These are phyloP conservation scores for Drosophila kambysellisi DNA, from an alignment of 2,888 invertebrate genomes.

Conservation along the genomic window DNA sequence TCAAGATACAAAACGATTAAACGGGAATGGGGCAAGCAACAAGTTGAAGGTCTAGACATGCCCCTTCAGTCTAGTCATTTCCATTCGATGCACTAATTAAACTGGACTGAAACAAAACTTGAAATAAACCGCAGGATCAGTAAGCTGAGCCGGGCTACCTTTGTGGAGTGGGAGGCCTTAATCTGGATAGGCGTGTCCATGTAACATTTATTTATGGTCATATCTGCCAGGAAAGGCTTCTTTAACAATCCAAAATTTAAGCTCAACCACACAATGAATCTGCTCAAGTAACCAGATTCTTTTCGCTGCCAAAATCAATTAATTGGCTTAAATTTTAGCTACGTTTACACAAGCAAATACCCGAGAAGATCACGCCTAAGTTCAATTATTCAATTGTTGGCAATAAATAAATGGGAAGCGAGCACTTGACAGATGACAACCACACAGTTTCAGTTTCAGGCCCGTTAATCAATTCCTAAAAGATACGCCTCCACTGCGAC, in stretches of 20 bases:
- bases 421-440: constrained; percentile 54
- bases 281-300: neutral
- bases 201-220: constrained; percentile 12
- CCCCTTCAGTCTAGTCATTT: constrained; percentile 6
- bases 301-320: constrained; percentile 30
- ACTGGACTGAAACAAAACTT: constrained; percentile 41
- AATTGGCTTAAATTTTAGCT: constrained; percentile 56
- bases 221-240: constrained; percentile 2
- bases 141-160: neutral
- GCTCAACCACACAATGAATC: constrained; percentile 13
- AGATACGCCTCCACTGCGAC: constrained; percentile 49
- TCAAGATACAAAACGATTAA: constrained; percentile 27
- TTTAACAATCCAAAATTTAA: neutral
- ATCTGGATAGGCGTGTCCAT: constrained; percentile 6
- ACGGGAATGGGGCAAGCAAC: constrained; percentile 14
- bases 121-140: constrained; percentile 28
- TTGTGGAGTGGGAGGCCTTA: constrained; percentile 3
- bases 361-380: constrained; percentile 53
- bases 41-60: constrained; percentile 63
- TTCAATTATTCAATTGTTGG: constrained; percentile 56
- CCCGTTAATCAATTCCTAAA: constrained; percentile 24
- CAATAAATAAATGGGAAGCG: constrained; percentile 57
- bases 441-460: constrained; percentile 9
- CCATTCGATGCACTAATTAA: constrained; percentile 28
- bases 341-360: constrained; percentile 27